phyloP scores from a whole-genome alignment of 2,888 invertebrate species.

The Chelonus formosanus region DNA sequence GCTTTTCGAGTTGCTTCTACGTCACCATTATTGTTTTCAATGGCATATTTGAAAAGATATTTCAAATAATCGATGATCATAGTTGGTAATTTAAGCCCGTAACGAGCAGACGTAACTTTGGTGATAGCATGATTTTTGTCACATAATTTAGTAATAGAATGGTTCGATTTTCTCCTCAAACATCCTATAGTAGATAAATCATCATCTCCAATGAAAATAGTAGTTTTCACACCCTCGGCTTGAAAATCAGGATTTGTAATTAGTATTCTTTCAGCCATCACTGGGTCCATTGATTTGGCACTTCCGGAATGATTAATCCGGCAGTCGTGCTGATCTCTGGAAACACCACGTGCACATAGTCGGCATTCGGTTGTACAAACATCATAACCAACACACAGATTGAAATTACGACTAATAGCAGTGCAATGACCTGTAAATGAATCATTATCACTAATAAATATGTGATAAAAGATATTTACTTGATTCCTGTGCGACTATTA shows the following conservation, averaged over 20 bases:
- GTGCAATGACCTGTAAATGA: too few species aligned
- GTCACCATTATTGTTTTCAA: slow-evolving; percentile 36
- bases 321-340: slow-evolving; percentile 25
- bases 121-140: slow-evolving; percentile 6
- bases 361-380: slow-evolving; percentile 9
- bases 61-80: slow-evolving; percentile 40
- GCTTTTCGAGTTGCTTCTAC: slow-evolving; percentile 28
- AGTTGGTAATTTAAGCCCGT: too few species aligned
- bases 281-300: slow-evolving; percentile 39
- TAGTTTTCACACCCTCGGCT: slow-evolving; percentile 22
- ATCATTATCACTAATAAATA: too few species aligned
- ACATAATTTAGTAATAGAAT: neutral
- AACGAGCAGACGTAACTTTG: too few species aligned
- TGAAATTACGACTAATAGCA: too few species aligned
- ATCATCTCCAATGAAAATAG: slow-evolving; percentile 34
- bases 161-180: slow-evolving; percentile 14
- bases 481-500: too few species aligned
- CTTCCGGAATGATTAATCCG: slow-evolving; percentile 33
- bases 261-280: slow-evolving; percentile 34
- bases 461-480: too few species aligned
- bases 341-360: neutral
- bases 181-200: slow-evolving; percentile 32
- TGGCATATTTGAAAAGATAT: slow-evolving; percentile 40
- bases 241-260: slow-evolving; percentile 19
- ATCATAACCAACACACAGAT: too few species aligned